phyloP scores from a whole-genome alignment of 2,113 vertebrate genomes.

The Leptocoma aspasia region DNA sequence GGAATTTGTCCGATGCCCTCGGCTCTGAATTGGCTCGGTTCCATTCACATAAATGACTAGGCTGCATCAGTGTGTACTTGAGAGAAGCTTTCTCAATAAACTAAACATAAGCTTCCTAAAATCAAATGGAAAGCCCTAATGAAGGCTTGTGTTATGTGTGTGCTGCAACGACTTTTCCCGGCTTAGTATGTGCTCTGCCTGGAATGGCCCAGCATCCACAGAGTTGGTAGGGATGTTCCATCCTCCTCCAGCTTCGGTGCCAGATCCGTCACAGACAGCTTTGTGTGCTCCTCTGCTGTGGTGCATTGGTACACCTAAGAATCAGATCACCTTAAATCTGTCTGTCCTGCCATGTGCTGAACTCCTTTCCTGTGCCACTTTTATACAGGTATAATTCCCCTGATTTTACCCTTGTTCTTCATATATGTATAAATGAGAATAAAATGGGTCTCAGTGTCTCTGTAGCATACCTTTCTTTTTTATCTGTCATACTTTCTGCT shows the following conservation, averaged over 20 bases:
- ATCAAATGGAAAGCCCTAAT: not conserved
- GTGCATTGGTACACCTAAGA: not conserved
- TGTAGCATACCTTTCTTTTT: not conserved
- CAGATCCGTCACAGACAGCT: not conserved
- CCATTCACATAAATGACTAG: not conserved
- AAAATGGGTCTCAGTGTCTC: not conserved
- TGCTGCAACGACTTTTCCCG: not conserved
- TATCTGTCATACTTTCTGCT: not conserved
- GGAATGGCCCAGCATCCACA: not conserved
- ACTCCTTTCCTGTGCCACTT: not conserved
- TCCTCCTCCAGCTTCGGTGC: not conserved
- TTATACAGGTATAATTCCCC: not conserved
- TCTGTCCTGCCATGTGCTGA: not conserved
- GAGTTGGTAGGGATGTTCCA: not conserved
- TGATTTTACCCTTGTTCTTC: not conserved
- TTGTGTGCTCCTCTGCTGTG: not conserved
- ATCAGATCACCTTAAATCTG: not conserved
- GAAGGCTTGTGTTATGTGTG: accelerated
- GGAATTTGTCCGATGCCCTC: not conserved
- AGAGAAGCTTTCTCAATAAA: not conserved
- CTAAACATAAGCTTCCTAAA: not conserved
- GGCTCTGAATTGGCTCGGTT: not conserved
- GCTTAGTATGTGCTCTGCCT: not conserved
- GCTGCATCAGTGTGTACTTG: not conserved
- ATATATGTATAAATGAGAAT: not conserved